A percentile compares a stretch with the other conserved stretches of the same genome.
Evolutionary conservation across 1,140 invertebrate genomes (phyloP).

Genomic region (Pissodes strobi): DNA sequence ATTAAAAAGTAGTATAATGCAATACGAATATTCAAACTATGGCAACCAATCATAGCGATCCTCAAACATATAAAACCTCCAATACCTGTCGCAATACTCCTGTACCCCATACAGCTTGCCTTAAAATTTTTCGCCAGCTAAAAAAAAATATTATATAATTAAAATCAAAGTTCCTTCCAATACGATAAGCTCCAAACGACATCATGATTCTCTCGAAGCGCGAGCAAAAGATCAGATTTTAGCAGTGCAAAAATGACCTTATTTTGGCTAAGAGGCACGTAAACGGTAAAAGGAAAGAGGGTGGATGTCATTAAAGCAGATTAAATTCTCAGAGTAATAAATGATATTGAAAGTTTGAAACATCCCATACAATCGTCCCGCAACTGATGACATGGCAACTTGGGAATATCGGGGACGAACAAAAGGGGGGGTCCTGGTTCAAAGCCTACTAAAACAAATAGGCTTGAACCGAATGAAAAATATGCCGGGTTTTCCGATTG

Average conservation of each 20-base stretch:
- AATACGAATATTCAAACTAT: too few relatives aligned
- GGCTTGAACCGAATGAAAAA: constrained; percentile 17
- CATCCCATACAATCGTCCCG: constrained; percentile 50
- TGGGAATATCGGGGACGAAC: constrained; percentile 41
- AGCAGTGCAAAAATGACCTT: constrained; percentile 15
- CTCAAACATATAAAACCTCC: too few relatives aligned
- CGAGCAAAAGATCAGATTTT: too few relatives aligned
- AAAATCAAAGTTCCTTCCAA: too few relatives aligned
- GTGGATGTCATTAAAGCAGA: constrained; percentile 45
- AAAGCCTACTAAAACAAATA: constrained; percentile 24
- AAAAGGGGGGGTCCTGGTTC: background rate
- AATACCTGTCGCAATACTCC: too few relatives aligned
- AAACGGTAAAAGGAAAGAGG: constrained; percentile 28
- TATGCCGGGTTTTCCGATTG: background rate
- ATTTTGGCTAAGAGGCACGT: constrained; percentile 21
- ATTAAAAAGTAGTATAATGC: too few relatives aligned
- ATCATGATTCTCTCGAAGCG: too few relatives aligned
- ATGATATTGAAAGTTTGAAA: constrained; percentile 51
- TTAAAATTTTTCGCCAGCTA: too few relatives aligned
- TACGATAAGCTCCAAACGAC: too few relatives aligned
- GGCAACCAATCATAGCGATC: too few relatives aligned
- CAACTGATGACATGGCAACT: constrained; percentile 53
- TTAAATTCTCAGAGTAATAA: constrained; percentile 47
- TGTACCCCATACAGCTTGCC: too few relatives aligned
- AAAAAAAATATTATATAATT: too few relatives aligned